Conservation (phyloP, 2,888 invertebrate genomes). For the Muschampia plurimacula region DNA sequence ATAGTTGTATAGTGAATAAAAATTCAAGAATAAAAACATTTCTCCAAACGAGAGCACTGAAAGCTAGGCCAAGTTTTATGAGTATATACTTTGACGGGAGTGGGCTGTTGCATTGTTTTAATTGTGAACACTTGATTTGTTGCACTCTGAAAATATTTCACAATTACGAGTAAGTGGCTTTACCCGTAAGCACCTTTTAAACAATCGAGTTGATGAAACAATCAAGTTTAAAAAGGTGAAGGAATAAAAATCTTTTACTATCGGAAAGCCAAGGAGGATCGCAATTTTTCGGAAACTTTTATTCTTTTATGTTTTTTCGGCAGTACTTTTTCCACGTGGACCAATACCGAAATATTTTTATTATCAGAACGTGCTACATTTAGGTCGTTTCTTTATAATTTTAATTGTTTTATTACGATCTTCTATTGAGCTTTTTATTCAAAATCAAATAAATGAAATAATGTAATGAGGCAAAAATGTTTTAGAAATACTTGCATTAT, state of each 20-base stretch:
- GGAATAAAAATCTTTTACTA: background rate
- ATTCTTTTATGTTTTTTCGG: no score
- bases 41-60: slow-evolving; percentile 14
- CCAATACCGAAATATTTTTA: no score
- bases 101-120: slow-evolving; percentile 27
- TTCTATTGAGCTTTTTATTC: no score
- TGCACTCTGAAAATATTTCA: slow-evolving; percentile 9
- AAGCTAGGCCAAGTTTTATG: slow-evolving; percentile 25
- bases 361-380: no score
- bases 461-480: no score
- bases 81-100: slow-evolving; percentile 15
- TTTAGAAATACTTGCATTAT: no score
- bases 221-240: background rate
- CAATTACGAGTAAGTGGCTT: slow-evolving; percentile 2
- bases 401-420: no score
- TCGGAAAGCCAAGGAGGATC: background rate
- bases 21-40: slow-evolving; percentile 13
- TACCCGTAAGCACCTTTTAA: background rate
- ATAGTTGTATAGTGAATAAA: slow-evolving; percentile 5
- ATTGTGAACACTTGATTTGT: slow-evolving; percentile 19
- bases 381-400: no score
- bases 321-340: no score
- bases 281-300: no score
- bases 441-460: no score
- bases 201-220: background rate